Evolutionary conservation across 2,888 invertebrate species (phyloP).

Genomic region (Tanytarsus gracilentus): DNA sequence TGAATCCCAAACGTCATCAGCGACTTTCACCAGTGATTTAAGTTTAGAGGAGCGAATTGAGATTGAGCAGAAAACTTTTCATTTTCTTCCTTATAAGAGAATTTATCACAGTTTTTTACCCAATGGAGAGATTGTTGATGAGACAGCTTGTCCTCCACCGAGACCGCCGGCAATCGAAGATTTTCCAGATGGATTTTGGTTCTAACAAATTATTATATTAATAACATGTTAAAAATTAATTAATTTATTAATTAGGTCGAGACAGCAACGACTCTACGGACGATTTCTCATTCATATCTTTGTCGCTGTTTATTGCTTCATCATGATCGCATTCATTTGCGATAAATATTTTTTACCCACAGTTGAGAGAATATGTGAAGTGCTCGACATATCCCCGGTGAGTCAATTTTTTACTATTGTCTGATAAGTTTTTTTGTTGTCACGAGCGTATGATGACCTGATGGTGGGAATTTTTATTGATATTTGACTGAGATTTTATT

Average conservation of each 20-base stretch:
- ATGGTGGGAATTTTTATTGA: no score
- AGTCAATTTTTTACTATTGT: no score
- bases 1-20: no score
- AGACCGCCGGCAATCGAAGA: constrained; percentile 28
- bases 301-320: constrained; percentile 75
- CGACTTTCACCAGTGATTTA: no score
- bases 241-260: constrained; percentile 33
- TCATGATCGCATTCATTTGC: constrained; percentile 77
- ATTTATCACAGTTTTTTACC: no score
- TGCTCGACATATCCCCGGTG: constrained; percentile 62
- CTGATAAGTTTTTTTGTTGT: no score
- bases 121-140: neutral
- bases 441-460: no score
- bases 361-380: constrained; percentile 77
- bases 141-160: neutral
- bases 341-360: constrained; percentile 88
- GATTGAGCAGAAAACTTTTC: no score
- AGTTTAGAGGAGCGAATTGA: no score
- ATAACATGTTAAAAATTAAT: neutral
- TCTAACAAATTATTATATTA: neutral
- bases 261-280: constrained; percentile 62
- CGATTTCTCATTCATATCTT: constrained; percentile 67
- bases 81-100: no score
- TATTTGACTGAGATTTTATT: no score
- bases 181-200: constrained; percentile 30